phyloP scores from a whole-genome alignment of 2,888 invertebrate genomes.

The Amphiduros pacificus region DNA sequence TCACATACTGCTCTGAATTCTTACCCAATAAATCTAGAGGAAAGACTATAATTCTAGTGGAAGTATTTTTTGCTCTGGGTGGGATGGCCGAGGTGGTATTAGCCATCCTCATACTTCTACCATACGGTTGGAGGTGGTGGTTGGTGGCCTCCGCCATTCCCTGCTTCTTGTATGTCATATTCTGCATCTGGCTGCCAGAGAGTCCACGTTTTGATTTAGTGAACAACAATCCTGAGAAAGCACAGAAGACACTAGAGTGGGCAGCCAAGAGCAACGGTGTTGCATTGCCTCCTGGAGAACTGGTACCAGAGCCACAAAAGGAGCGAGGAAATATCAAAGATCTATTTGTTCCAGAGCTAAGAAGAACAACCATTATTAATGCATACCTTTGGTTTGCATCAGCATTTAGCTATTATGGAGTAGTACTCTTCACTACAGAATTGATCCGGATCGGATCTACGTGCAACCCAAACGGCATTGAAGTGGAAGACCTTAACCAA shows the following conservation, averaged over 20 bases:
- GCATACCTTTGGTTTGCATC: no score
- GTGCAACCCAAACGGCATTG: no score
- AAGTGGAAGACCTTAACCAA: no score
- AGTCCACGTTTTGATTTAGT: constrained; percentile 4
- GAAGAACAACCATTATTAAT: no score
- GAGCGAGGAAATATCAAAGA: constrained; percentile 9
- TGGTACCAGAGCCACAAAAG: neutral
- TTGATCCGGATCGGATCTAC: constrained; percentile 3
- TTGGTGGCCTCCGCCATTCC: constrained; percentile 6
- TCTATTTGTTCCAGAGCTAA: no score
- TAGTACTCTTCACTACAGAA: constrained; percentile 8
- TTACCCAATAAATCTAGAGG: constrained; percentile 3
- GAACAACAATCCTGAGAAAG: neutral
- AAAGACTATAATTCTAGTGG: constrained; percentile 2
- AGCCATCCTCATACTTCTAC: constrained; percentile 1
- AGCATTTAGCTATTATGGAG: constrained; percentile 5
- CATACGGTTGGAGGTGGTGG: constrained; percentile 9
- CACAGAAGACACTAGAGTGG: neutral
- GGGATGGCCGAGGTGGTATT: constrained; percentile 4
- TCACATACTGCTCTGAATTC: constrained; percentile 10
- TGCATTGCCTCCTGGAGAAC: constrained; percentile 5
- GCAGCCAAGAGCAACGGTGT: neutral
- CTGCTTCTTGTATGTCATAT: neutral
- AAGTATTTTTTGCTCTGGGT: constrained; percentile 13
- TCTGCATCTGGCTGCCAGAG: no score